Percentiles rank a stretch among this genome's conserved stretches.
Conservation (phyloP, 37 sponge, comb jelly and placozoan species). For the Amphimedon queenslandica region DNA sequence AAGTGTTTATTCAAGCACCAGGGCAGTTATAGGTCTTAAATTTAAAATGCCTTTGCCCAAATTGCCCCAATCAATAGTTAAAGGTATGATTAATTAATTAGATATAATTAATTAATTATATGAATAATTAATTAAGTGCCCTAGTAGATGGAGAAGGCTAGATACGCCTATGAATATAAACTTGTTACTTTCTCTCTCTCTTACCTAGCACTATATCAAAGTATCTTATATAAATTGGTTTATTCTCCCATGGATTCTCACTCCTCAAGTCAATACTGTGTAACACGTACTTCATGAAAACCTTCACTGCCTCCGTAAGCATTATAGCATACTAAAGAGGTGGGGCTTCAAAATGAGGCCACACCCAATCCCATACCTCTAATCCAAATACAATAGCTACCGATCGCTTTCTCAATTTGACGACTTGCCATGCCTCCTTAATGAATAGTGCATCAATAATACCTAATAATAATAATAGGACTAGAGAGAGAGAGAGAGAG, state of each 20-base stretch:
- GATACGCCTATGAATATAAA: no score
- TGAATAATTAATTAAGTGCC: background rate
- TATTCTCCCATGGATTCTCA: conserved; percentile 98
- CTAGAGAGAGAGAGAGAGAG: conserved; percentile 17
- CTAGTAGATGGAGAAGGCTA: no score
- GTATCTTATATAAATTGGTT: conserved; percentile 87
- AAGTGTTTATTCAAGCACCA: no score
- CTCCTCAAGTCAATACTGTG: conserved; percentile 89
- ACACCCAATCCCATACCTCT: conserved; percentile 44
- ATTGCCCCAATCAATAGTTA: background rate
- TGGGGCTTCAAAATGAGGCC: background rate
- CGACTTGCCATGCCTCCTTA: conserved; percentile 16
- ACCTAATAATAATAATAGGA: conserved; percentile 45
- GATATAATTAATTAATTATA: background rate
- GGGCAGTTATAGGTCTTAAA: no score
- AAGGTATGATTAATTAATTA: no score
- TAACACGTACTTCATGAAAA: conserved; percentile 80
- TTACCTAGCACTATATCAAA: conserved; percentile 76
- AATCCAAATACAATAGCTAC: conserved; percentile 94
- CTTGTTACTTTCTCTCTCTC: background rate
- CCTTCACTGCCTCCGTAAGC: conserved; percentile 57
- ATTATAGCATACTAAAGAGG: conserved; percentile 87
- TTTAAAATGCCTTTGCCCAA: no score
- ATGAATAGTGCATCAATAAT: conserved; percentile 52
- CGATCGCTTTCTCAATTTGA: conserved; percentile 59